Base-by-base conservation (phyloP, 35 echinoderm and acorn worm species). In the Lytechinus pictus region DNA sequence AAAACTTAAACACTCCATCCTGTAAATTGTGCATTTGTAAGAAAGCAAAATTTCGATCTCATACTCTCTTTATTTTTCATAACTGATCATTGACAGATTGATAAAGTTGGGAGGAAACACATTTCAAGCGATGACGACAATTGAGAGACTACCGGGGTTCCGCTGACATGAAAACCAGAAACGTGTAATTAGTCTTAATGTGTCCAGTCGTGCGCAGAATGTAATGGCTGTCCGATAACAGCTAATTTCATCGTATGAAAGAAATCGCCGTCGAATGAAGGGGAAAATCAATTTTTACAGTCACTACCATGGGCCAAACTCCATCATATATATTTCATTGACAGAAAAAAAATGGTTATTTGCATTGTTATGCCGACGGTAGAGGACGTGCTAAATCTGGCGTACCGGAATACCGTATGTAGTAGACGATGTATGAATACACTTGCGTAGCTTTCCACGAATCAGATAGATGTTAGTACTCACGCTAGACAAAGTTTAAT, bases 371-470 rank as follows among this genome's bases (percentile, higher is more conserved):
- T 24, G 66, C 66, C 19, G 21, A 24, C 66, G 66, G 14, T 79
- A 79, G 66, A 79, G 66, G 66, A 79, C 66, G 66, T 79, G 66
- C 66, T 79, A 2, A n/a, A 79, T 79, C n/a, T 16, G 66, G 66
- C 66, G 6, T 79, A 79, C 66, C 66, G 16, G 66, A 79, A 79
- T 79, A 79, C 66, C 66, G 19, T 79, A 19, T 24, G 66, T 79
- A 24, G 66, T 19, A 79, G 16, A 24, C 66, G 66, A 24, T 71
- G 19, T 71, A 79, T 79, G 66, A 24, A 79, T 24, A 79, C 66
- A 79, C 66, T 79, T 79, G 66, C 66, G 66, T 79, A 79, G 66
- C 66, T 79, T 79, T 79, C 66, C 66, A 24, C 66, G 66, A 79
- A 79, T 79, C 66, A 79, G 66, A 79, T 27, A 24, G 66, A 24